Percentiles rank a stretch among this genome's conserved stretches.
These are phyloP conservation scores for Agrotis segetum DNA, from an alignment of 2,888 invertebrate species.

Conservation along the genomic window DNA sequence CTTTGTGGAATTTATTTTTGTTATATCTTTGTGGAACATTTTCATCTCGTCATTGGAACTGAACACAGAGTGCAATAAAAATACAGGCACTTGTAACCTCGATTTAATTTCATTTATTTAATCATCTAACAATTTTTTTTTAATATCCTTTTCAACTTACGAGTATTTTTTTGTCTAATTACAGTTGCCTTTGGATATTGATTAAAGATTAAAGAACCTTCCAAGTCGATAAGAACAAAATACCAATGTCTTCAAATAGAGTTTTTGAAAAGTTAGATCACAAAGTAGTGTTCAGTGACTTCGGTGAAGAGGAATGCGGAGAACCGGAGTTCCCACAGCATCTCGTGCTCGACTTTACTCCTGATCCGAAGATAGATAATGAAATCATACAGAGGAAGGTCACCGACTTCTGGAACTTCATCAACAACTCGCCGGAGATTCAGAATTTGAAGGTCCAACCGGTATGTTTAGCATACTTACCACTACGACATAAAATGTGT, in stretches of 20 bases:
- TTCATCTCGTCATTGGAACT: too few species aligned
- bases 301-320: constrained; percentile 57
- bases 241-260: constrained; percentile 15
- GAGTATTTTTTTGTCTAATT: too few species aligned
- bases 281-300: constrained; percentile 11
- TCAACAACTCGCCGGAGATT: constrained; percentile 63
- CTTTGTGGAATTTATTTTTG: too few species aligned
- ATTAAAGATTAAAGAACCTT: background rate
- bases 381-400: constrained; percentile 69
- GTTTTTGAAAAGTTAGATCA: background rate
- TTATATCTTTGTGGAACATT: too few species aligned
- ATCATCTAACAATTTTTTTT: too few species aligned
- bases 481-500: too few species aligned
- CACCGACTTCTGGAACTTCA: constrained; percentile 71
- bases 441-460: constrained; percentile 66
- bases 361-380: constrained; percentile 64
- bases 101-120: too few species aligned
- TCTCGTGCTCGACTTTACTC: constrained; percentile 61
- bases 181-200: background rate
- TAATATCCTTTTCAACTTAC: too few species aligned
- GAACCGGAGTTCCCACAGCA: constrained; percentile 42
- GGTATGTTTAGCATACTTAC: constrained; percentile 46
- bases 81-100: too few species aligned
- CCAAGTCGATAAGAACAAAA: background rate
- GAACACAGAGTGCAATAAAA: too few species aligned